Percentiles rank a stretch among this genome's conserved stretches.
phyloP scores from a whole-genome alignment of 2,888 invertebrate genomes.

The Julus scanicus region DNA sequence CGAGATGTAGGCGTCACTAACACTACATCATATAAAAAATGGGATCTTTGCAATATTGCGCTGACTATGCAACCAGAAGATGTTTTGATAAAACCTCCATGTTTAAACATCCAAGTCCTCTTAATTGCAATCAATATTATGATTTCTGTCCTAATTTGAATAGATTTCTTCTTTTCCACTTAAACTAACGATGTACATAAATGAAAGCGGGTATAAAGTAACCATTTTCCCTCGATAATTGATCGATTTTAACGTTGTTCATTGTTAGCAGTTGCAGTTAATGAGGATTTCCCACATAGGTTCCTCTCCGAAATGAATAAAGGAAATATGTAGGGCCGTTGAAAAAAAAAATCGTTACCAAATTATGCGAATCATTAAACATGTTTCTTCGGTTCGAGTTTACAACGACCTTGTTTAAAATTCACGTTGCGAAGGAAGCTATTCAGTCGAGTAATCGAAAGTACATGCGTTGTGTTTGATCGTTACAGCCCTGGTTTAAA shows the following conservation, averaged over 20 bases:
- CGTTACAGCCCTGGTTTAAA: not conserved
- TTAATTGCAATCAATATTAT: slow-evolving; percentile 1
- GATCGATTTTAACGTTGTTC: not conserved
- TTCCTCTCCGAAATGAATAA: slow-evolving; percentile 1
- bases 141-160: not conserved
- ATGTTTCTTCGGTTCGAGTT: not conserved
- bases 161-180: not conserved
- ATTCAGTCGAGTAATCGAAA: not conserved
- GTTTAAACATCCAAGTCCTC: not conserved
- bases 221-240: not conserved
- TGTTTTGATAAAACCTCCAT: not conserved
- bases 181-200: not conserved
- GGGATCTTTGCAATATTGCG: too few species aligned
- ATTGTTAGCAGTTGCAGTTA: not conserved
- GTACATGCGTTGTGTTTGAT: not conserved
- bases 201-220: not conserved
- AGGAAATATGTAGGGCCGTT: slow-evolving; percentile 1
- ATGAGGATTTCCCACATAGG: not conserved
- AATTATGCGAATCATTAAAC: not conserved
- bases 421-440: not conserved
- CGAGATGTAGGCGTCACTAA: too few species aligned
- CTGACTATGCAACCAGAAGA: not conserved
- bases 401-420: not conserved
- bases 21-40: too few species aligned
- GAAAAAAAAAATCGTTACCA: not conserved